Evolutionary conservation across 2,113 vertebrate species (phyloP).

Genomic region (Prunella fulvescens): DNA sequence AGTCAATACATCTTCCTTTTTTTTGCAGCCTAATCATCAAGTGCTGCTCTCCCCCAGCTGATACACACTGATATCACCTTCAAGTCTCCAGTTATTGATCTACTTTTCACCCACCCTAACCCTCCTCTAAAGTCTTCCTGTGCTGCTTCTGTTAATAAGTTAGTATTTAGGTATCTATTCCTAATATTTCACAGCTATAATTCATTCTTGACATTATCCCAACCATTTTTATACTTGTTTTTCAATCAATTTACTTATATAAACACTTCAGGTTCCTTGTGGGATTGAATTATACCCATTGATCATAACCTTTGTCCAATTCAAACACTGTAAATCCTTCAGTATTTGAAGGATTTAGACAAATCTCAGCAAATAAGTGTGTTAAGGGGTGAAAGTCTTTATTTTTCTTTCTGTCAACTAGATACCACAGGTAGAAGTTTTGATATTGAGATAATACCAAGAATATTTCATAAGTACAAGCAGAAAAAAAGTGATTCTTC

Average conservation of each 20-base stretch:
- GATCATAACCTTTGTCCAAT: not conserved
- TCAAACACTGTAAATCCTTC: not conserved
- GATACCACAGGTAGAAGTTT: not conserved
- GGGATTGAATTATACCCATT: not conserved
- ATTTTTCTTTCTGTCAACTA: not conserved
- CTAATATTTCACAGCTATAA: not conserved
- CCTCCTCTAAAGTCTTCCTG: not conserved
- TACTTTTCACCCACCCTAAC: not conserved
- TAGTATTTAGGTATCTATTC: not conserved
- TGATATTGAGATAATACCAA: not conserved
- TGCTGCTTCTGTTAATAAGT: not conserved
- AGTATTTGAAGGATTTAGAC: not conserved
- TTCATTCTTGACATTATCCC: not conserved
- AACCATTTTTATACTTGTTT: not conserved
- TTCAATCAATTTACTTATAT: not conserved
- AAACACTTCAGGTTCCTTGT: not conserved
- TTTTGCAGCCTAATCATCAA: not conserved
- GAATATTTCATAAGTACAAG: not conserved
- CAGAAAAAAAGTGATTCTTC: not conserved
- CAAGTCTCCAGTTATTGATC: not conserved
- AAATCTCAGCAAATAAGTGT: not conserved
- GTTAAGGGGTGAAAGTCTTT: not conserved
- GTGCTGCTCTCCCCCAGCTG: not conserved
- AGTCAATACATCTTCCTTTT: not conserved
- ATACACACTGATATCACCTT: fast-evolving